These are phyloP conservation scores for rat (Rattus norvegicus) DNA, from an alignment of 2,113 vertebrate genomes.

Conservation along the genomic window DNA sequence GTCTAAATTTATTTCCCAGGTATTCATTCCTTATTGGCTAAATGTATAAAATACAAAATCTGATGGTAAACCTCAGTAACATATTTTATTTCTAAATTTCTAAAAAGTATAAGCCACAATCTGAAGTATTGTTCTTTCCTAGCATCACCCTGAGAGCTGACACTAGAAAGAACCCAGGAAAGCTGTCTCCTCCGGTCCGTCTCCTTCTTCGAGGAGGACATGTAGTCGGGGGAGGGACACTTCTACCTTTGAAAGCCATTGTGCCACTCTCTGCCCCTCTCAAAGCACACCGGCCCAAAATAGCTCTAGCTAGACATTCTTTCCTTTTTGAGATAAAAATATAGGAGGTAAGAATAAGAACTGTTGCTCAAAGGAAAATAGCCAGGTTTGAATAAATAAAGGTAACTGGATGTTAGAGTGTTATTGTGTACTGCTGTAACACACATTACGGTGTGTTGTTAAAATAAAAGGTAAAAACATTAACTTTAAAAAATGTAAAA, in stretches of 20 bases:
- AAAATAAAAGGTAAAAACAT: conserved; percentile 48
- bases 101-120: conserved; percentile 53
- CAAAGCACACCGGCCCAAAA: not conserved
- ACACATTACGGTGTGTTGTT: not conserved
- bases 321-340: conserved; percentile 52
- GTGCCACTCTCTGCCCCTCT: not conserved
- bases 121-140: conserved; percentile 39
- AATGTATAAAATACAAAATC: conserved; percentile 73
- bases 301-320: conserved; percentile 19
- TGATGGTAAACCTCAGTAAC: conserved; percentile 47
- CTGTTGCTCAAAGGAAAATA: conserved; percentile 53
- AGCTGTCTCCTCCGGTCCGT: not conserved
- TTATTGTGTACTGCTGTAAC: conserved; percentile 41
- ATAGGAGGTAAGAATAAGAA: conserved; percentile 51
- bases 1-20: conserved; percentile 74
- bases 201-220: conserved; percentile 20
- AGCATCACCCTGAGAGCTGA: not conserved
- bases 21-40: conserved; percentile 70
- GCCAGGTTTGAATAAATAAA: conserved; percentile 36
- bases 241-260: not conserved
- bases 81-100: conserved; percentile 58
- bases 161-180: not conserved
- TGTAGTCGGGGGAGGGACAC: not conserved
- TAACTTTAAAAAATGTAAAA: conserved; percentile 43
- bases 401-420: conserved; percentile 33